A percentile compares a stretch with the other conserved stretches of the same genome.
Conservation (phyloP, 2,113 vertebrate species). For the Psammodynastes pulverulentus region DNA sequence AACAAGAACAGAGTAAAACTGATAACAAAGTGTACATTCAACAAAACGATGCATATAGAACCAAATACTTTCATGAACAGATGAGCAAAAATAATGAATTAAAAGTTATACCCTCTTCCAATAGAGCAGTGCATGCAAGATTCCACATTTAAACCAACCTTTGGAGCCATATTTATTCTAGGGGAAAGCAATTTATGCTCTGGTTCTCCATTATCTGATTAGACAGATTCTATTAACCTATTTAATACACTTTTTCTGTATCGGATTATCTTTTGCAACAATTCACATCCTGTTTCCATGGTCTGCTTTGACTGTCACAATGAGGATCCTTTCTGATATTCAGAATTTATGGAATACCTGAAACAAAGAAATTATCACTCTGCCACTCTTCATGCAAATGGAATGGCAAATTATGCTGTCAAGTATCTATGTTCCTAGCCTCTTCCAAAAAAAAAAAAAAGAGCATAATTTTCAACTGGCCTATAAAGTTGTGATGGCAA, state of each 20-base stretch:
- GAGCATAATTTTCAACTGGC: slow-evolving; percentile 7
- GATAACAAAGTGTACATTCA: slow-evolving; percentile 48
- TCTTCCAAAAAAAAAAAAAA: slow-evolving; percentile 18
- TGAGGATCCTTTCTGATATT: slow-evolving; percentile 35
- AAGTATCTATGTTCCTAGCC: neutral
- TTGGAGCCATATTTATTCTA: slow-evolving; percentile 31
- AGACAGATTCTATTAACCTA: slow-evolving; percentile 52
- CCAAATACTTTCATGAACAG: slow-evolving; percentile 16
- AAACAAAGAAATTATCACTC: slow-evolving; percentile 34
- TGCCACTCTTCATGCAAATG: neutral
- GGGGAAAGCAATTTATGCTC: slow-evolving; percentile 44
- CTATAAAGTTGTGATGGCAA: slow-evolving; percentile 20
- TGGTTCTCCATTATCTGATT: slow-evolving; percentile 38
- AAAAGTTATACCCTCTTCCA: neutral
- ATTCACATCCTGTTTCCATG: slow-evolving; percentile 23
- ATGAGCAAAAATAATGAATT: slow-evolving; percentile 7
- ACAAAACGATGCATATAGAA: slow-evolving; percentile 30
- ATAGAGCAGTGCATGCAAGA: neutral
- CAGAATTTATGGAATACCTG: slow-evolving; percentile 21
- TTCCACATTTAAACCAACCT: slow-evolving; percentile 32
- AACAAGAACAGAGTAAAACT: slow-evolving; percentile 39
- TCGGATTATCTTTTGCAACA: slow-evolving; percentile 40
- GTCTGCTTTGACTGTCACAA: slow-evolving; percentile 24
- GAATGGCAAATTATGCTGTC: slow-evolving; percentile 21
- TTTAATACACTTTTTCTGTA: slow-evolving; percentile 16